Conservation (phyloP, 2,888 invertebrate genomes). For the Dasysyrphus tricinctus region DNA sequence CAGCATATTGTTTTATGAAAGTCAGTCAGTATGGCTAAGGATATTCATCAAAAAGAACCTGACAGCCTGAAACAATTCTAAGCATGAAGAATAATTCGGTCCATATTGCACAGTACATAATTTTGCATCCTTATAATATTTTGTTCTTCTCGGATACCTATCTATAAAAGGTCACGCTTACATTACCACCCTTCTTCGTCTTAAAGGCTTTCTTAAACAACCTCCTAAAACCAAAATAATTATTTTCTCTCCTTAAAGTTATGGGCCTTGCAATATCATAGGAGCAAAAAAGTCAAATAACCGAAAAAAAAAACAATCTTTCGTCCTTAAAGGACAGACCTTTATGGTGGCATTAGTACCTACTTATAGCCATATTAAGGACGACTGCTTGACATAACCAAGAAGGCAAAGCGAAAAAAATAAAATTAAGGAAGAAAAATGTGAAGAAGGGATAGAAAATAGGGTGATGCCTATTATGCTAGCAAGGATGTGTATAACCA, state of each 20-base stretch:
- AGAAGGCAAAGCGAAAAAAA: constrained; percentile 16
- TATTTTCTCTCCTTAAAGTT: constrained; percentile 35
- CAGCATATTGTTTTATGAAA: background rate
- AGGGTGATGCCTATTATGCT: constrained; percentile 17
- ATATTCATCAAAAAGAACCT: background rate
- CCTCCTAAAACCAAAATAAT: constrained; percentile 19
- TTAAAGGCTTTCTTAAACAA: constrained; percentile 10
- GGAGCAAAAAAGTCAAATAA: constrained; percentile 44
- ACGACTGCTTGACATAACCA: constrained; percentile 55
- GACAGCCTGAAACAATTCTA: background rate
- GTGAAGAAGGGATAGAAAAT: constrained; percentile 5
- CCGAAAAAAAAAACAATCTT: constrained; percentile 29
- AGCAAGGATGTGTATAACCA: background rate
- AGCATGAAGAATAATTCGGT: background rate
- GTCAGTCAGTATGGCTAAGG: constrained; percentile 12
- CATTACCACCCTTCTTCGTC: background rate
- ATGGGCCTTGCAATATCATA: constrained; percentile 16
- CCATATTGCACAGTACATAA: background rate
- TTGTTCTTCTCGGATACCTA: background rate
- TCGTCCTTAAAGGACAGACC: constrained; percentile 61
- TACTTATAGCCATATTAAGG: constrained; percentile 60
- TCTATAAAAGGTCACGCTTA: background rate
- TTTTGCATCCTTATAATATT: background rate
- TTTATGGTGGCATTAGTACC: constrained; percentile 61
- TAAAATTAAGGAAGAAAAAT: constrained; percentile 28